Conservation (phyloP, 35 echinoderm and acorn worm genomes). For the Ophiothrix spiculata region DNA sequence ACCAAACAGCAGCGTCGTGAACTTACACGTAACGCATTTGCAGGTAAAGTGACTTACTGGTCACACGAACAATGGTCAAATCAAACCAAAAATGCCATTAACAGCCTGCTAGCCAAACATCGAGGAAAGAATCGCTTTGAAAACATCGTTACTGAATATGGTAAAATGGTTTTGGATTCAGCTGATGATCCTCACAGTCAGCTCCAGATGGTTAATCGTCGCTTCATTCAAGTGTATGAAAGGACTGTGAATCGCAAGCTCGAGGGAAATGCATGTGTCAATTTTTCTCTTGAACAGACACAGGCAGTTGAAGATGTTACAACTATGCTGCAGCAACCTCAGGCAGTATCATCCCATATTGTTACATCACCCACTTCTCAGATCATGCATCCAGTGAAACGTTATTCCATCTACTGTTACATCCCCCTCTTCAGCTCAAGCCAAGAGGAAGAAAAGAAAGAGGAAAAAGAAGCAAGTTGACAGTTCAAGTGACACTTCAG, state of each 20-base stretch:
- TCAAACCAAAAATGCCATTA: neutral
- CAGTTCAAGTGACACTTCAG: neutral
- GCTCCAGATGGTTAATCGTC: conserved; percentile 8
- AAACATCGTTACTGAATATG: neutral
- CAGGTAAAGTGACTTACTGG: neutral
- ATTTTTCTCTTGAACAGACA: conserved; percentile 18
- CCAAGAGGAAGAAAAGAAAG: neutral
- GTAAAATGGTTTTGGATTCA: neutral
- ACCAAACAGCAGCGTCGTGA: neutral
- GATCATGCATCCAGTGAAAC: neutral
- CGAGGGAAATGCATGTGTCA: neutral
- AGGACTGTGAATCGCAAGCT: conserved; percentile 1
- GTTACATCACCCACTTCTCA: neutral
- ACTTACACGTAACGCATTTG: neutral
- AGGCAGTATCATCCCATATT: neutral
- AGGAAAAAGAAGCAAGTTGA: neutral
- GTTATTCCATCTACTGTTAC: neutral
- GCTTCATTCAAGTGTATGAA: conserved; percentile 39
- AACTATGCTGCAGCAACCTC: neutral
- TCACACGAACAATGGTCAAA: neutral
- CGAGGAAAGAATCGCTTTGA: neutral
- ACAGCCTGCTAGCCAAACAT: neutral
- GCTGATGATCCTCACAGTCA: neutral
- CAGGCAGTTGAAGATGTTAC: neutral
- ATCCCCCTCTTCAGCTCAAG: neutral